Percentiles rank a stretch among this genome's conserved stretches.
Conservation (phyloP, 2,888 invertebrate species). For the Lacanobia oleracea region DNA sequence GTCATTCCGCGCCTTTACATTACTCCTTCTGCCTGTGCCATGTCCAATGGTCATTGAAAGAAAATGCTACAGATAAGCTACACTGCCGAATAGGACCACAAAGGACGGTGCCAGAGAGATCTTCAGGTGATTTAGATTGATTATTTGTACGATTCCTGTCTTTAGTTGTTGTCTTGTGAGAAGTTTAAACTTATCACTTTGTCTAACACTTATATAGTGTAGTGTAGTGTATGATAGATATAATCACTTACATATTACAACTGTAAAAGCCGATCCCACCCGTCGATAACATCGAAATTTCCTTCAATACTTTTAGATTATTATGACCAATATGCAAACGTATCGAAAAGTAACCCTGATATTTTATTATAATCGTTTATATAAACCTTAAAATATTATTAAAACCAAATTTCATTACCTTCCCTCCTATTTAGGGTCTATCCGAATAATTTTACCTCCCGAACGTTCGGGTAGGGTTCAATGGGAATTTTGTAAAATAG, state of each 20-base stretch:
- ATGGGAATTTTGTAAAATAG: constrained; percentile 58
- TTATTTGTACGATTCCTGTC: constrained; percentile 21
- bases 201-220: neutral
- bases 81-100: constrained; percentile 52
- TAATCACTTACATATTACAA: neutral
- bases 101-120: constrained; percentile 26
- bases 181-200: constrained; percentile 10
- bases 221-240: neutral
- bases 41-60: constrained; percentile 61
- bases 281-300: constrained; percentile 2
- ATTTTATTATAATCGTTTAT: constrained; percentile 49
- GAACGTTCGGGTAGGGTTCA: constrained; percentile 43
- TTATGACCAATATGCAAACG: constrained; percentile 4
- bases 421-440: constrained; percentile 24
- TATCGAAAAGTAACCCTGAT: constrained; percentile 23
- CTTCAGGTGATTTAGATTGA: constrained; percentile 33
- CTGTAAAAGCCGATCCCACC: neutral
- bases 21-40: constrained; percentile 68
- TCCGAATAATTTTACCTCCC: constrained; percentile 47
- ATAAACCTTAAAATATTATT: constrained; percentile 41
- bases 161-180: neutral
- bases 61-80: constrained; percentile 61
- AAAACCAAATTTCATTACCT: constrained; percentile 48
- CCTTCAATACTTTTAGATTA: constrained; percentile 2
- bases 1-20: constrained; percentile 78